Base-by-base conservation (phyloP, 1,140 invertebrate genomes). In the Panagrolaimus sp. region DNA sequence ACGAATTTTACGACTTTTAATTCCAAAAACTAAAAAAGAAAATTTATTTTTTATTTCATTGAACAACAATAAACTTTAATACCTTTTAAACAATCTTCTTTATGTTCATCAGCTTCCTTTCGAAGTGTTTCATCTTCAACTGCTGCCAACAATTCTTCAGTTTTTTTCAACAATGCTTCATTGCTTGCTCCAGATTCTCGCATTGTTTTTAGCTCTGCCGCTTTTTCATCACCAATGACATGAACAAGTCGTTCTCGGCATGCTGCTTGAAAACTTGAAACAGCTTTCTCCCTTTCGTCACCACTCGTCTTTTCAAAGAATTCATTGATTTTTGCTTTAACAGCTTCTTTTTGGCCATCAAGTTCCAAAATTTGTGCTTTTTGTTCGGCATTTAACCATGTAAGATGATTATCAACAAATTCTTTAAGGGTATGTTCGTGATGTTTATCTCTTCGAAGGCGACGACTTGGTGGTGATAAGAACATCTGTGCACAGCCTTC, bases 211-310 rank as follows among this genome's bases (percentile, higher is more conserved):
- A 76, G n/a, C 47, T 74, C 63, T 5, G 64, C 51, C 8, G 75
- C 75, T 9, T 53, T 66, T 25, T 76, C 74, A 16, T 73, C 71
- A 0, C 74, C 74, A 5, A 76, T 65, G 14, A 71, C 57, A 8
- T 63, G 57, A 20, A 70, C 25, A 42, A 76, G 62, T 31, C 44
- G 71, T 42, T 68, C 62, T 13, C 71, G 71, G 65, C 71, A 72
- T 13, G 63, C 71, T 2, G 42, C 71, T 62, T 72, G 71, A 43
- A 72, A 53, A 13, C 23, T 14, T 11, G 16, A 11, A 8, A 48
- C 20, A 5, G 70, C 70, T 25, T 64, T 44, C 45, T 66, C 66
- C 20, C 57, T 61, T 8, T 51, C 51, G 25, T 72, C 71, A 1
- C 63, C 63, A 16, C 43, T 42, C 1, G 62, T 38, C 23, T 16